These are phyloP conservation scores for Ochropacha duplaris DNA, from an alignment of 2,888 invertebrate species.

Conservation along the genomic window DNA sequence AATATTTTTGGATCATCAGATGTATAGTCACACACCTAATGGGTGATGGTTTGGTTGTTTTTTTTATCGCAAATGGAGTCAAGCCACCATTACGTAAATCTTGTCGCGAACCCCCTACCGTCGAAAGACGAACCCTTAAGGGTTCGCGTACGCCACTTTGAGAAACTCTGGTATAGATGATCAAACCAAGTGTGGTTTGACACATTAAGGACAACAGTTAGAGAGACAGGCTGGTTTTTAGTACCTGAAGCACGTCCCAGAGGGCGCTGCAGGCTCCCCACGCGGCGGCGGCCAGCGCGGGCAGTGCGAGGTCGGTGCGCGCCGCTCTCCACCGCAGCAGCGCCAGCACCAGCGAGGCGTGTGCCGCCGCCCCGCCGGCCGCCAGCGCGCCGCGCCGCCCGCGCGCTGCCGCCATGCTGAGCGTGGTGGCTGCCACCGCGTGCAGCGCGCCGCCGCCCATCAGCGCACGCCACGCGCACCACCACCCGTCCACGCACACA, in stretches of 20 bases:
- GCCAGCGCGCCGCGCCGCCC: slow-evolving; percentile 86
- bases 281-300: slow-evolving; percentile 92
- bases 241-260: slow-evolving; percentile 88
- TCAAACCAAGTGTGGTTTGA: too few relatives aligned
- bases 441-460: slow-evolving; percentile 89
- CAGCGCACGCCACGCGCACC: slow-evolving; percentile 88
- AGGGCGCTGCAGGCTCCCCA: slow-evolving; percentile 94
- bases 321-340: slow-evolving; percentile 91
- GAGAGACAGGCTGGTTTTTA: not conserved
- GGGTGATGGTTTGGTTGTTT: too few relatives aligned
- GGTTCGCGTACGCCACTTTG: too few relatives aligned
- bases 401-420: slow-evolving; percentile 89
- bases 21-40: too few relatives aligned
- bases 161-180: too few relatives aligned
- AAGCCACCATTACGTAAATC: too few relatives aligned
- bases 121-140: too few relatives aligned
- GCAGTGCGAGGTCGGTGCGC: slow-evolving; percentile 90
- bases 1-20: too few relatives aligned
- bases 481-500: slow-evolving; percentile 90
- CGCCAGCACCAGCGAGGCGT: slow-evolving; percentile 89
- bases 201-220: too few relatives aligned
- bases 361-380: slow-evolving; percentile 91
- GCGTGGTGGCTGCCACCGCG: slow-evolving; percentile 89
- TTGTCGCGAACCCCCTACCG: too few relatives aligned
- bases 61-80: too few relatives aligned